Base-by-base conservation (phyloP, 2,113 vertebrate species). In the Actenoides lindsayi region DNA sequence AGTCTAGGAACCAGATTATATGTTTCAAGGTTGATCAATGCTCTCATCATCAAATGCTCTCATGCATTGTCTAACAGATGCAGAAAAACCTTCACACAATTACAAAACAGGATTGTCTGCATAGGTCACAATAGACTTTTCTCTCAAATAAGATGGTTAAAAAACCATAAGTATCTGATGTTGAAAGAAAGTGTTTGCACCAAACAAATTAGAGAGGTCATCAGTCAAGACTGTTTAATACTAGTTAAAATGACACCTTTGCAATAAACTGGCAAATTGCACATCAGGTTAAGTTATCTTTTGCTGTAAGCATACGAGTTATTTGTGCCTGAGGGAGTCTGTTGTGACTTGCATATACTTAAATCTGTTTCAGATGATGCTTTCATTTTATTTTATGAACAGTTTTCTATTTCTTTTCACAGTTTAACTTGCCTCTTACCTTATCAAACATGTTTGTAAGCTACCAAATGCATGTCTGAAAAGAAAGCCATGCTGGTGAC, bases 191-290 rank as follows among this genome's bases (percentile, higher is more conserved):
- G 90, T 15, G 79, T 97, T 97, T 96, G 90, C 97, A 97, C 96
- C 46, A 74, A 97, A 95, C 41, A 81, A 96, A 97, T 97, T 96
- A 97, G 53, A 95, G 95, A 97, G 94, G 95, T 97, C 97, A 95
- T 96, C 95, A 96, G 97, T 98, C 97, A 98, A 97, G 95, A 97
- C 87, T 94, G 83, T 97, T 97, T 98, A 98, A 97, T 95, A 85
- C 62, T 56, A 97, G 83, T 86, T 88, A 94, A 97, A 96, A 96
- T 97, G 97, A 78, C 90, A 94, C 91, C 82, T 53, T 93, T 37
- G 70, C 88, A 96, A 92, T 90, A 93, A 93, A 85, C 68, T 94
- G 95, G 93, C 75, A 97, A 94, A 92, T 35, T 88, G 51, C 95
- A 89, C 87, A 84, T 93, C 90, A 95, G 64, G 56, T 83, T 69